Evolutionary conservation across 2,888 invertebrate genomes (phyloP), one percentile per base, ranked within the genome.

Genomic region (Parnassius apollo): DNA sequence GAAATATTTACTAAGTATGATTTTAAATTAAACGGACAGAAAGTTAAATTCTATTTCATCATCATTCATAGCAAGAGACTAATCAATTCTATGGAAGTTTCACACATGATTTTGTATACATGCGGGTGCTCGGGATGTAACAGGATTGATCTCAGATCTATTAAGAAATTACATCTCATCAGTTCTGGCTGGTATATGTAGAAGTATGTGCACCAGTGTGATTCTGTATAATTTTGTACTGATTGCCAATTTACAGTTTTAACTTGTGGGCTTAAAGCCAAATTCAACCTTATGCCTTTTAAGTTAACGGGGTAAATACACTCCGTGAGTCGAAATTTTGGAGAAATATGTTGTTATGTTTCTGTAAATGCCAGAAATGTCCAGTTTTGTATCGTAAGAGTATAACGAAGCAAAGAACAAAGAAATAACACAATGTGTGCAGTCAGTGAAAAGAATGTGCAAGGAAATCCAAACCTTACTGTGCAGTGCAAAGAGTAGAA

Each of bases 171-270:
- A 81, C 80, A 83, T 78, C 71, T 67, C 71, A 77, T 76, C 72
- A 76, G 75, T 76, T 84, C 80, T 86, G 91, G 91, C 91, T 91
- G 91, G 91, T 88, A 78, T 89, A 91, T 91, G 91, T 91, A 91
- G 81, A 91, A 89, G 89, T 91, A 91, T 85, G 76, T 90, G 89
- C 89, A 91, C 90, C 88, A 82, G 85, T 89, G 84, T 87, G 64
- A 73, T 66, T 74, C 65, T 78, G 75, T 77, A 66, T 63, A 35
- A 35, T 35, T 35, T 35, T 35, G 35, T 35, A 67, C 44, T 70
- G 69, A 75, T 71, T 75, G 75, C 79, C 81, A 81, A 82, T 80
- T 64, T 58, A 64, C n/a, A 7, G 2, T 11, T 48, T 70, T 69
- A 68, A 73, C 75, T 70, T 80, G 76, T 69, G 76, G 79, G 76